phyloP scores from a whole-genome alignment of 1,140 invertebrate species.

The Solenopsis fugax region DNA sequence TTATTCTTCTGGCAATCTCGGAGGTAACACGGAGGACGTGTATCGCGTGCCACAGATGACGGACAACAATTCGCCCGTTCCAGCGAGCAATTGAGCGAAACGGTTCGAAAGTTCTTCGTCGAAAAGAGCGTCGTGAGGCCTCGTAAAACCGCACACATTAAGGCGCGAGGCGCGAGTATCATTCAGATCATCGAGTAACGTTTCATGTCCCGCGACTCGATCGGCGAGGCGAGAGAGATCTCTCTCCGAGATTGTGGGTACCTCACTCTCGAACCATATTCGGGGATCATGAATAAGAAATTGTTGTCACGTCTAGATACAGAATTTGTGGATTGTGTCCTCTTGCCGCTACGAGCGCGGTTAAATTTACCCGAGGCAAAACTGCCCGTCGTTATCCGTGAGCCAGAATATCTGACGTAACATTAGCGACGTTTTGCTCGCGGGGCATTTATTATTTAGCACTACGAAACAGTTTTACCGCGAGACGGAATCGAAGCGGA shows the following conservation, averaged over 20 bases:
- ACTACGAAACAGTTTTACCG: slow-evolving; percentile 52
- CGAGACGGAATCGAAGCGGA: slow-evolving; percentile 45
- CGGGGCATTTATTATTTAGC: slow-evolving; percentile 57
- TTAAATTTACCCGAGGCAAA: slow-evolving; percentile 41
- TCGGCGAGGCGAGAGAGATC: neutral
- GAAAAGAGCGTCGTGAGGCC: neutral
- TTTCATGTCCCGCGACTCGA: neutral
- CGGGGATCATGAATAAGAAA: neutral
- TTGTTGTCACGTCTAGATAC: neutral
- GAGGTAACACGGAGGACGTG: neutral
- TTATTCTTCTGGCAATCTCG: slow-evolving; percentile 43
- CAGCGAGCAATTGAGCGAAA: neutral
- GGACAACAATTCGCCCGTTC: neutral
- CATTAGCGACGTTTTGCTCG: slow-evolving; percentile 56
- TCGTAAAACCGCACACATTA: neutral
- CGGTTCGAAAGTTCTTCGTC: neutral
- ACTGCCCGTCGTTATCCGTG: slow-evolving; percentile 12
- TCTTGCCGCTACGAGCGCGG: neutral
- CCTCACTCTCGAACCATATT: neutral
- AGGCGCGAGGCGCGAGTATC: neutral
- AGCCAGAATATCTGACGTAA: slow-evolving; percentile 42
- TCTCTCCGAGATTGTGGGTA: slow-evolving; percentile 4
- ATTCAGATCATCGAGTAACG: neutral
- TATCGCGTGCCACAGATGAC: slow-evolving; percentile 17
- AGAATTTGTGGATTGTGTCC: slow-evolving; percentile 21